Evolutionary conservation across 30 jellyfish, hydroid and myxozoan species (phyloP), one percentile per base, ranked within the genome.

Genomic region (Mastigias papua): DNA sequence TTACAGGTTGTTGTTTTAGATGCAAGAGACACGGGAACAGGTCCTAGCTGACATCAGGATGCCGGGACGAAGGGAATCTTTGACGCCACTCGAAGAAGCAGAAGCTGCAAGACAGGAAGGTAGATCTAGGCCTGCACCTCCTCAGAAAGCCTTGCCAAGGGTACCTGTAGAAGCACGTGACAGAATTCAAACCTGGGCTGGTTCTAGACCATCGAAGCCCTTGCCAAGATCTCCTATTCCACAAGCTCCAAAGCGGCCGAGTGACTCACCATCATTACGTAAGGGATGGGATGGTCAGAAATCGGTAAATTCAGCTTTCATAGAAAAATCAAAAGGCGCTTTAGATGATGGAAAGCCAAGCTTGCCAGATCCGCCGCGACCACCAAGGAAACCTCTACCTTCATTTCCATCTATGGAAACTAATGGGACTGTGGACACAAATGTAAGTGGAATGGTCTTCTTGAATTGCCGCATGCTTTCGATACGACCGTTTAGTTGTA

Each of bases 201-300:
- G 94, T 16, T 76, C 80, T 10, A 71, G 51, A 60, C 91, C 87
- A n/a, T 31, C 35, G 51, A 85, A 85, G 34, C 94, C 94, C 17
- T 28, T 85, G 76, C 94, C 94, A 21, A 72, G 33, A 33, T 25
- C 80, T 22, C 88, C 88, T 7, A 1, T 62, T 30, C 88, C 88
- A 2, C 79, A 58, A 69, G 50, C 93, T 22, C 93, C 93, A 48
- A 42, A 10, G 64, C 42, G 94, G 21, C 88, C 94, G 25, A 26
- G 42, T 23, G 69, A 48, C 21, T 85, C 94, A 31, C 88, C 94
- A 17, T 19, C 76, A 0, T 2, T 64, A 7, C 37, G 34, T 17
- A 35, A 68, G 28, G 73, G 82, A 7, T 85, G 94, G 94, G 76
- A 77, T 48, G 94, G 94, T 28, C 81, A 85, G 49, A 80, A 46